Percentiles rank a stretch among this genome's conserved stretches.
Conservation (phyloP, 2,888 invertebrate genomes). For the Metallyticus violacea region DNA sequence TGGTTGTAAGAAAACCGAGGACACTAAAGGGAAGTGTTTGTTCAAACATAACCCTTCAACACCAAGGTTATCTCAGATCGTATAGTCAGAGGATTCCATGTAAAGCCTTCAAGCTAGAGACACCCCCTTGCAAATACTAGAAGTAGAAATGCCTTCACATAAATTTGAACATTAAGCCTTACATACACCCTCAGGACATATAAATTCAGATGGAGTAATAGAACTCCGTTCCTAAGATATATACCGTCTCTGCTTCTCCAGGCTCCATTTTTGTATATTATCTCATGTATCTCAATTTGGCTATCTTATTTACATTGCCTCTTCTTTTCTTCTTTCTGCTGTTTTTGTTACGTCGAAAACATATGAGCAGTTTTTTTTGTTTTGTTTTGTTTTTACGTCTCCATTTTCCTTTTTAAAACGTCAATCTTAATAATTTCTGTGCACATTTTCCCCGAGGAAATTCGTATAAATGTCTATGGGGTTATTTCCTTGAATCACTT, state of each 20-base stretch:
- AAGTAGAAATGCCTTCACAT: not conserved
- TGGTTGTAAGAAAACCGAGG: no score
- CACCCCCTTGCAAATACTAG: not conserved
- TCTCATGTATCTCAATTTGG: not conserved
- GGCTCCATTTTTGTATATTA: not conserved
- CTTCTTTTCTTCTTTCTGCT: not conserved
- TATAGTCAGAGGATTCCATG: not conserved
- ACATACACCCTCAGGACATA: not conserved
- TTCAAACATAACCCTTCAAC: no score
- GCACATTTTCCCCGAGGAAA: no score
- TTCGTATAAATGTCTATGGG: no score
- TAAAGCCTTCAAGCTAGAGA: not conserved
- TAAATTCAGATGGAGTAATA: not conserved
- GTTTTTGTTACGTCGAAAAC: not conserved
- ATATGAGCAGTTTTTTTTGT: not conserved
- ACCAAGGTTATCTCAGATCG: no score
- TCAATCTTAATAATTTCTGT: no score
- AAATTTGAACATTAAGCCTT: not conserved
- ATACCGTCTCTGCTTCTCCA: not conserved
- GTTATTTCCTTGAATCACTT: no score
- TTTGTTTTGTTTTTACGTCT: no score
- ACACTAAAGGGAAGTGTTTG: no score
- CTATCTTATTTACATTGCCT: not conserved
- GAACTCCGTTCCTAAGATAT: not conserved
- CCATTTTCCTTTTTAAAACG: no score